Percentiles rank a stretch among this genome's conserved stretches.
phyloP scores from a whole-genome alignment of 2,888 invertebrate genomes.

The Pocota personata region DNA sequence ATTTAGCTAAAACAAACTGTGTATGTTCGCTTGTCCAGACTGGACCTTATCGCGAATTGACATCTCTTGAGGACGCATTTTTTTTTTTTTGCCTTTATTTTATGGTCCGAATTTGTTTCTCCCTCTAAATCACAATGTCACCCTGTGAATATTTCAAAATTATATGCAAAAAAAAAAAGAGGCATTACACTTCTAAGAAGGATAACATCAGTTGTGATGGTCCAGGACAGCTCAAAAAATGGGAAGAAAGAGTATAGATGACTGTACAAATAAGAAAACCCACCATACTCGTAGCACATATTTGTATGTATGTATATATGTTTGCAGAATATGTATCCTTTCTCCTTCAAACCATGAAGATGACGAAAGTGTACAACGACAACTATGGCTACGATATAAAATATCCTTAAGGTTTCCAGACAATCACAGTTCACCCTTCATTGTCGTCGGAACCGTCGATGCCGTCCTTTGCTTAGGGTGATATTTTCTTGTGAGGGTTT shows the following conservation, averaged over 20 bases:
- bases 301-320: not conserved
- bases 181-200: conserved; percentile 38
- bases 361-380: not conserved
- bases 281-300: not conserved
- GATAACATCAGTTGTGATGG: conserved; percentile 39
- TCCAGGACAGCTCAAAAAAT: not conserved
- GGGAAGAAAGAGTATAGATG: not conserved
- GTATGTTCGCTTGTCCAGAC: not conserved
- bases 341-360: not conserved
- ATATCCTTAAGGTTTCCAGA: conserved; percentile 50
- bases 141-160: not conserved
- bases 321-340: conserved; percentile 9
- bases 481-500: conserved; percentile 23
- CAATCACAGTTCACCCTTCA: conserved; percentile 48
- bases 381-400: conserved; percentile 31
- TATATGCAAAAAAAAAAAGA: not conserved
- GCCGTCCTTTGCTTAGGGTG: conserved; percentile 9
- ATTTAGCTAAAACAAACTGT: conserved; percentile 26
- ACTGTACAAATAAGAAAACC: not conserved
- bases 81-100: not conserved
- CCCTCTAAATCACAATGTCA: conserved; percentile 32
- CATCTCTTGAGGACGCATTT: not conserved
- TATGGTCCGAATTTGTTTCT: not conserved
- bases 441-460: not conserved
- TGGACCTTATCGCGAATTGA: not conserved